phyloP scores from a whole-genome alignment of 1,140 invertebrate genomes.

The Drosophila funebris region DNA sequence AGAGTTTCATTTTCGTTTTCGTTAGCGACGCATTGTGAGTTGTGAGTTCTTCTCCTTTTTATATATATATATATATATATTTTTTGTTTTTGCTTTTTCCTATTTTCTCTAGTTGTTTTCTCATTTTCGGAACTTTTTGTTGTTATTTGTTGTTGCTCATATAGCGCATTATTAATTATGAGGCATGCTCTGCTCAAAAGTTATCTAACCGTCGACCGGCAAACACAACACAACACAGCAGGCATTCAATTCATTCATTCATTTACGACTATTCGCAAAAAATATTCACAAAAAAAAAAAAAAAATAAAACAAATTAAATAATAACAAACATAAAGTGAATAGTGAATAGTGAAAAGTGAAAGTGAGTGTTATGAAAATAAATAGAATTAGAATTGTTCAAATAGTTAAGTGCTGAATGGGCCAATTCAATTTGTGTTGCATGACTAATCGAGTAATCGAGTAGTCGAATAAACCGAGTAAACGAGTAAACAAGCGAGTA shows the following conservation, averaged over 20 bases:
- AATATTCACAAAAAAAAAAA: conserved; percentile 1
- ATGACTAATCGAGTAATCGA: conserved; percentile 7
- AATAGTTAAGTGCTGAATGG: background rate
- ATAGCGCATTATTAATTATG: conserved; percentile 78
- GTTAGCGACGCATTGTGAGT: conserved; percentile 40
- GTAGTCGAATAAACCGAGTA: background rate
- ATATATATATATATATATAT: background rate
- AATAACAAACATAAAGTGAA: too few species aligned
- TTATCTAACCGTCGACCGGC: conserved; percentile 75
- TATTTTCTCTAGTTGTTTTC: background rate
- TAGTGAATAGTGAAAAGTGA: background rate
- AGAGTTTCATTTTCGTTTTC: conserved; percentile 30
- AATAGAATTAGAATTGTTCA: background rate
- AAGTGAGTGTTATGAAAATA: conserved; percentile 1
- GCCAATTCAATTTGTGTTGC: background rate
- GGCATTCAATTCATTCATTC: background rate
- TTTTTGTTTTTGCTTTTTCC: conserved; percentile 1
- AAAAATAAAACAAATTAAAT: background rate
- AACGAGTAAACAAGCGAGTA: background rate
- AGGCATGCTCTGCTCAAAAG: conserved; percentile 67
- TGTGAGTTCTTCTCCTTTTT: conserved; percentile 7
- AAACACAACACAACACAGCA: conserved; percentile 33
- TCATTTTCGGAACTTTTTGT: conserved; percentile 2
- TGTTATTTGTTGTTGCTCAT: conserved; percentile 49
- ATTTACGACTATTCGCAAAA: background rate